Conservation (phyloP, 2,113 vertebrate genomes). For the Tauraco erythrolophus region DNA sequence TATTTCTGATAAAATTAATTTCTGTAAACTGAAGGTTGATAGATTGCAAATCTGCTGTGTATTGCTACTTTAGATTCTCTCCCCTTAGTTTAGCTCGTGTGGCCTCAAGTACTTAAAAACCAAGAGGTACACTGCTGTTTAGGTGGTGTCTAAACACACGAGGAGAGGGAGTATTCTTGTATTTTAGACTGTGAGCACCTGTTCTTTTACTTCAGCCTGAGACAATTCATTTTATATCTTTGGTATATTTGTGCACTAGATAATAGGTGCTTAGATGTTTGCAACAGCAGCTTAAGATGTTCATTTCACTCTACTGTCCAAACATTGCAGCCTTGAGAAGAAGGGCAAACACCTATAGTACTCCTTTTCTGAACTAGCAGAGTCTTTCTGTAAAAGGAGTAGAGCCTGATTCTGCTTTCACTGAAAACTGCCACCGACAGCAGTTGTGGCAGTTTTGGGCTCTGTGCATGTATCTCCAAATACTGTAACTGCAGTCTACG, state of each 20-base stretch:
- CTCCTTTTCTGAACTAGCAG: neutral
- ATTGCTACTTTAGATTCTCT: neutral
- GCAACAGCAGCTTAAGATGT: neutral
- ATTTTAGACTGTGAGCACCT: neutral
- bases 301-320: neutral
- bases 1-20: neutral
- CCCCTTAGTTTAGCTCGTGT: neutral
- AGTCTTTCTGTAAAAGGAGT: neutral
- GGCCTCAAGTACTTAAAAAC: neutral
- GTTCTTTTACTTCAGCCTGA: neutral
- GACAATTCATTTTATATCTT: neutral
- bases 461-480: neutral
- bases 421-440: neutral
- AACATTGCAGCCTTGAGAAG: neutral
- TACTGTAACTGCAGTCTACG: neutral
- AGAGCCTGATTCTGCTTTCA: neutral
- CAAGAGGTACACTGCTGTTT: neutral
- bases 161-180: neutral
- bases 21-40: neutral
- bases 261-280: neutral
- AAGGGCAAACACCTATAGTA: neutral
- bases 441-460: neutral
- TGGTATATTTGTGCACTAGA: neutral
- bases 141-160: accelerated
- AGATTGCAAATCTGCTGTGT: neutral